Evolutionary conservation across 2,797 vertebrate species (phyloP).

Genomic region (Peromyscus eremicus): DNA sequence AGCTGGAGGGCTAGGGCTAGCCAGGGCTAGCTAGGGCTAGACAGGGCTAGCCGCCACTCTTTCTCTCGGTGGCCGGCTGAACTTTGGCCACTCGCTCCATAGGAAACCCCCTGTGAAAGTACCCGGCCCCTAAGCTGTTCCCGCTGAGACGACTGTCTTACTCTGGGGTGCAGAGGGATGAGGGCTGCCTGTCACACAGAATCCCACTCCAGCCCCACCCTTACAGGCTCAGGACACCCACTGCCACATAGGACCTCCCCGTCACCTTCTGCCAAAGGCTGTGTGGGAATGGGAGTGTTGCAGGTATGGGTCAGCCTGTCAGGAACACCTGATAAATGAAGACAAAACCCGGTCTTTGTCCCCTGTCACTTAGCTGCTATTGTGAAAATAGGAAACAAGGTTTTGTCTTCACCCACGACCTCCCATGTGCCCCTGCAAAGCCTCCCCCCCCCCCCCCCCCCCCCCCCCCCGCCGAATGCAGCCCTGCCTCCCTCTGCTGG

Average conservation of each 20-base stretch:
- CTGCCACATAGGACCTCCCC: rapidly evolving
- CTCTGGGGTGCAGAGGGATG: neutral
- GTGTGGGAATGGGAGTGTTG: neutral
- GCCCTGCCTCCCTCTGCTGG: neutral
- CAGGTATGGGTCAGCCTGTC: neutral
- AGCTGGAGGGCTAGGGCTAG: slow-evolving; percentile 85
- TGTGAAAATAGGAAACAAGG: slow-evolving; percentile 6
- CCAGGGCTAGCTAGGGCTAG: neutral
- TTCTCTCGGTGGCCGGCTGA: neutral
- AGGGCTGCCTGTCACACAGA: neutral
- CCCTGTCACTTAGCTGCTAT: neutral
- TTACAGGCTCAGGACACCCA: neutral
- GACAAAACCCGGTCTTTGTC: neutral
- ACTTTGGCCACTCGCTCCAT: neutral
- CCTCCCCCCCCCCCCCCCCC: no score
- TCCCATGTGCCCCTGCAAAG: neutral
- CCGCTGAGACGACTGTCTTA: neutral
- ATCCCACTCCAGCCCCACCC: neutral
- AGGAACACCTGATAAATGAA: neutral
- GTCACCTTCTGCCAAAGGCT: rapidly evolving
- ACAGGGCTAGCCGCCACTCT: rapidly evolving
- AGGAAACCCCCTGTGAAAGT: neutral
- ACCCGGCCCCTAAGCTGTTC: rapidly evolving
- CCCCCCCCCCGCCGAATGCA: no score
- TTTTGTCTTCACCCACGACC: rapidly evolving